Percentiles rank a stretch among this genome's conserved stretches.
These are phyloP conservation scores for Garrulus glandarius DNA, from an alignment of 2,797 vertebrate genomes.

Conservation along the genomic window DNA sequence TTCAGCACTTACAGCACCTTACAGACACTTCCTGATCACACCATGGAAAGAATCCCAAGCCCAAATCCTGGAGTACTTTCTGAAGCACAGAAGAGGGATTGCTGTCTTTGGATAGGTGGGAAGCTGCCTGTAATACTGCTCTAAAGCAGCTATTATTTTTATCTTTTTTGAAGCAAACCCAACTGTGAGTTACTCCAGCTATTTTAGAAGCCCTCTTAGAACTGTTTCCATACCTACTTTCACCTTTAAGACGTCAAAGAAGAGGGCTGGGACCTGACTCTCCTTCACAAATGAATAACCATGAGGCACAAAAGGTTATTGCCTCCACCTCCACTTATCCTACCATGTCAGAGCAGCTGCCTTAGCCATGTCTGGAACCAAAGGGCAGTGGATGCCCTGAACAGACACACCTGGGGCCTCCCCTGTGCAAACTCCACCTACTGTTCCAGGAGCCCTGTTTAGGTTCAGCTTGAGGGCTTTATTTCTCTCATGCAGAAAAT, in stretches of 20 bases:
- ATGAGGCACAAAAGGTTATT: fast-evolving
- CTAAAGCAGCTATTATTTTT: neutral
- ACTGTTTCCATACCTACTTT: neutral
- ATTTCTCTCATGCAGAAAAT: fast-evolving
- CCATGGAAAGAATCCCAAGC: fast-evolving
- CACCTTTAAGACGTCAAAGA: neutral
- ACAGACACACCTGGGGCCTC: neutral
- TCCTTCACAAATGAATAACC: neutral
- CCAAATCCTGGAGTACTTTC: neutral
- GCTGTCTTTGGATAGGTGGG: neutral
- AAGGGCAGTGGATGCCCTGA: neutral
- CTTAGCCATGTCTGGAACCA: neutral
- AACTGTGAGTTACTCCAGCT: neutral
- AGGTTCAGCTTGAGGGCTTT: neutral
- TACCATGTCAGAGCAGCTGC: neutral
- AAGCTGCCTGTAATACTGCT: neutral
- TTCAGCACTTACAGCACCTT: neutral
- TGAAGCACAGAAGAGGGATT: neutral
- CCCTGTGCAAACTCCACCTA: neutral
- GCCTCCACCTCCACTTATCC: neutral
- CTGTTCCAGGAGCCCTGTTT: neutral
- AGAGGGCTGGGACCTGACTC: neutral
- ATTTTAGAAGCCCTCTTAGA: neutral
- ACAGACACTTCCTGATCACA: neutral
- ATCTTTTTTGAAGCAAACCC: neutral